Evolutionary conservation across 2,888 invertebrate species (phyloP).

Genomic region (Cheilosia soror): DNA sequence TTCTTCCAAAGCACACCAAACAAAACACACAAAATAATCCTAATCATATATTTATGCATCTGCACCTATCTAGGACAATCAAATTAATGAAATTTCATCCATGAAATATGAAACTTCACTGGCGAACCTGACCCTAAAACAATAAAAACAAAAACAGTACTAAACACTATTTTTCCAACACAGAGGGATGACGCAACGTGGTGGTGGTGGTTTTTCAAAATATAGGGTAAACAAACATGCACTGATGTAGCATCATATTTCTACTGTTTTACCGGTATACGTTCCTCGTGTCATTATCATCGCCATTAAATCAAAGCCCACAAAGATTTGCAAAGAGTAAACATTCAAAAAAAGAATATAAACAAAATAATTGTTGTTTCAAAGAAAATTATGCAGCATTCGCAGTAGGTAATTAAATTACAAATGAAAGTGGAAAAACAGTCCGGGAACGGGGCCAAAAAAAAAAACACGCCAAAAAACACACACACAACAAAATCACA

Average conservation of each 20-base stretch:
- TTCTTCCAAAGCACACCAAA: neutral
- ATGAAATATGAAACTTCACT: slow-evolving; percentile 38
- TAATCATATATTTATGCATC: neutral
- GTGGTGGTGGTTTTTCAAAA: neutral
- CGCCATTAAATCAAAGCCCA: slow-evolving; percentile 30
- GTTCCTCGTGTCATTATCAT: neutral
- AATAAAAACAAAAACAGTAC: slow-evolving; percentile 9
- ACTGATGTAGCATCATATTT: slow-evolving; percentile 9
- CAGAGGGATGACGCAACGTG: slow-evolving; percentile 7
- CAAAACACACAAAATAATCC: neutral
- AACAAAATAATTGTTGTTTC: slow-evolving; percentile 19
- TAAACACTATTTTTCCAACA: neutral
- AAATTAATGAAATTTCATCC: slow-evolving; percentile 25
- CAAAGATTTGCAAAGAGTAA: slow-evolving; percentile 39
- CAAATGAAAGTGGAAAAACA: slow-evolving; percentile 34
- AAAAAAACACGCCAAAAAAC: neutral
- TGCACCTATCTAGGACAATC: slow-evolving; percentile 3
- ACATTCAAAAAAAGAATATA: slow-evolving; percentile 9
- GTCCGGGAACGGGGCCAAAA: slow-evolving; percentile 10
- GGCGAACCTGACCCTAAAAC: slow-evolving; percentile 42
- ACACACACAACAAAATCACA: slow-evolving; percentile 20
- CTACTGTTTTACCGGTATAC: neutral
- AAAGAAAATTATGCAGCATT: slow-evolving; percentile 6
- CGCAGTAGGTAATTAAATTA: slow-evolving; percentile 41
- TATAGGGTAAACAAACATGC: slow-evolving; percentile 4